These are phyloP conservation scores for Dendrolimus pini DNA, from an alignment of 2,888 invertebrate genomes.

Conservation along the genomic window DNA sequence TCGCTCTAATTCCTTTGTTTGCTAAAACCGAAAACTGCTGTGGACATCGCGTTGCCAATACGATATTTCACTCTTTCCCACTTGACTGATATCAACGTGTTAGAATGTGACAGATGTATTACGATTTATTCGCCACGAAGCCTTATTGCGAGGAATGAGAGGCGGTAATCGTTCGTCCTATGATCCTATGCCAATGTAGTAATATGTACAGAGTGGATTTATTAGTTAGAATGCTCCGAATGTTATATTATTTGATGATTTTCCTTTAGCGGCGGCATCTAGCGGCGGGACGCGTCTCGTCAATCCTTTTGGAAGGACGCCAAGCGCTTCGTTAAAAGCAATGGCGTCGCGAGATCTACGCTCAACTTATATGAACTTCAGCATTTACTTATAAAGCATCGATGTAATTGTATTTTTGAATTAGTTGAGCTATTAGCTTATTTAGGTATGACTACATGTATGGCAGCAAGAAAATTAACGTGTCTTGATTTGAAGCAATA, in stretches of 20 bases:
- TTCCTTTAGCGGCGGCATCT: constrained; percentile 40
- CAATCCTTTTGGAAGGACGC: constrained; percentile 44
- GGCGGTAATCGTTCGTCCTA: constrained; percentile 37
- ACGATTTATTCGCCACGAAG: constrained; percentile 39
- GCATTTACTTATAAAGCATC: background rate
- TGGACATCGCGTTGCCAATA: constrained; percentile 46
- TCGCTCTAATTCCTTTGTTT: constrained; percentile 71
- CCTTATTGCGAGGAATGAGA: constrained; percentile 31
- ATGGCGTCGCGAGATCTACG: constrained; percentile 30
- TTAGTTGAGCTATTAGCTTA: background rate
- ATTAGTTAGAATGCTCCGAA: constrained; percentile 22
- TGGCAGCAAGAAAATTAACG: too few species aligned
- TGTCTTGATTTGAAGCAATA: too few species aligned
- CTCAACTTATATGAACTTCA: background rate
- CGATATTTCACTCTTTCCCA: constrained; percentile 62
- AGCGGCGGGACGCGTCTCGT: constrained; percentile 35
- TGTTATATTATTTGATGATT: constrained; percentile 7
- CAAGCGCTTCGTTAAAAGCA: constrained; percentile 59
- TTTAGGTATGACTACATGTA: background rate
- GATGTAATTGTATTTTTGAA: background rate
- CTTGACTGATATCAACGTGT: constrained; percentile 50
- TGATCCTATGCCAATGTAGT: constrained; percentile 28
- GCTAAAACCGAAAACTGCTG: constrained; percentile 65
- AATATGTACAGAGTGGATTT: constrained; percentile 37
- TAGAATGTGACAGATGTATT: constrained; percentile 58